These are phyloP conservation scores for Tragelaphus strepsiceros DNA, from an alignment of 2,113 vertebrate genomes.

Conservation along the genomic window DNA sequence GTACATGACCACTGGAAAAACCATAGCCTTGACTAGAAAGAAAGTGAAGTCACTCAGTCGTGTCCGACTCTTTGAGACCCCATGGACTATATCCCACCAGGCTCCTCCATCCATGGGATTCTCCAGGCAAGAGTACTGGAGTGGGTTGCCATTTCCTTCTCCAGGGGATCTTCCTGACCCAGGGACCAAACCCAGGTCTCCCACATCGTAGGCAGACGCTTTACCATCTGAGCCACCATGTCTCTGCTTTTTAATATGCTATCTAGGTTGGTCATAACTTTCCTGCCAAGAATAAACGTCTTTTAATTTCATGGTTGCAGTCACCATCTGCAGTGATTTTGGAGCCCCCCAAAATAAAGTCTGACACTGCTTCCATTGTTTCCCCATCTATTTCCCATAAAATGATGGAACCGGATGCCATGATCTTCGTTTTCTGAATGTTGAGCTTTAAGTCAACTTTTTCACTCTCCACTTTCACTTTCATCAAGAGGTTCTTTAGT, in stretches of 20 bases:
- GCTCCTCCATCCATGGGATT: no score
- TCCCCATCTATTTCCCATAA: not conserved
- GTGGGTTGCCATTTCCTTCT: no score
- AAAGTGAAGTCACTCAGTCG: no score
- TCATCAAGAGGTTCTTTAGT: not conserved
- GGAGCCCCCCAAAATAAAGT: rapidly evolving
- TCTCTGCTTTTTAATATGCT: not conserved
- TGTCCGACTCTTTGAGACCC: no score
- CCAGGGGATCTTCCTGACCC: no score
- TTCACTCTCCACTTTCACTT: not conserved
- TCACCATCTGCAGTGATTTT: not conserved
- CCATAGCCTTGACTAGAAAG: not conserved
- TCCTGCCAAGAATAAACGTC: not conserved
- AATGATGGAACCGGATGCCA: not conserved
- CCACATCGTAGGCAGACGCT: no score
- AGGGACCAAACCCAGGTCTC: no score
- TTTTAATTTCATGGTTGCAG: not conserved
- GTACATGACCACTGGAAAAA: not conserved
- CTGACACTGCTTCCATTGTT: not conserved
- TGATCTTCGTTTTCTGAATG: not conserved
- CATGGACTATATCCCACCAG: no score
- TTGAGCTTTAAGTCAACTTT: not conserved
- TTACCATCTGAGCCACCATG: not conserved
- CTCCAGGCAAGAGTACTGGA: no score
- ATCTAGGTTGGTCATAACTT: not conserved